phyloP scores from a whole-genome alignment of 2,888 invertebrate genomes.

The Ernsta delagoae region DNA sequence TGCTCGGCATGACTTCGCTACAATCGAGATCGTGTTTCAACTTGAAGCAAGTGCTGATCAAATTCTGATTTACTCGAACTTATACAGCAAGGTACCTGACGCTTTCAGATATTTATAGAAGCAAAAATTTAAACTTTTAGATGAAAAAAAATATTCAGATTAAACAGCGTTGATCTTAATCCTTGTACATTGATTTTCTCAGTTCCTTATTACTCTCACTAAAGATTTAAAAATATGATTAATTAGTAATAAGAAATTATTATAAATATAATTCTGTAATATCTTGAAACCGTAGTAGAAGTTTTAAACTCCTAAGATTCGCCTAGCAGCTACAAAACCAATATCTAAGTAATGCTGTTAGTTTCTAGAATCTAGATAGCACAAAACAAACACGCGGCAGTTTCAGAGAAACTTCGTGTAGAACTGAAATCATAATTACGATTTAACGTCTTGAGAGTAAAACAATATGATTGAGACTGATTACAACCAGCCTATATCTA shows the following conservation, averaged over 20 bases:
- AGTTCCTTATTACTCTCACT: no score
- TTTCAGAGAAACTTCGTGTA: constrained; percentile 40
- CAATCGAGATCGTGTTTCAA: constrained; percentile 31
- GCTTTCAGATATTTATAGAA: no score
- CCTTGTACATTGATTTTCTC: no score
- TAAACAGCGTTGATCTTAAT: background rate
- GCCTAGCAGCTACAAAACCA: constrained; percentile 8
- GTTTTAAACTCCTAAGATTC: constrained; percentile 13
- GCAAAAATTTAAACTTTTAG: no score
- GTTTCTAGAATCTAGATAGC: constrained; percentile 12
- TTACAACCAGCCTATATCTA: background rate
- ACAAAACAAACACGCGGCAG: constrained; percentile 72
- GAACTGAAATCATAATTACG: no score
- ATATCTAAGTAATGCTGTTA: constrained; percentile 14
- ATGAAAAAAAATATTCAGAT: no score
- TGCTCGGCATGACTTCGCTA: constrained; percentile 31
- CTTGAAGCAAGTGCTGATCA: constrained; percentile 27
- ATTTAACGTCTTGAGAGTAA: background rate
- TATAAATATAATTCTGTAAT: background rate
- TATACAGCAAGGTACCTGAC: background rate
- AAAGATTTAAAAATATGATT: no score
- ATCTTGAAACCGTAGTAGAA: background rate
- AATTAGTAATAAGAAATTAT: no score
- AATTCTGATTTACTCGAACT: constrained; percentile 14
- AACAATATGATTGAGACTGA: background rate